Conservation (phyloP, 2,797 vertebrate genomes). For the Microcaecilia unicolor region DNA sequence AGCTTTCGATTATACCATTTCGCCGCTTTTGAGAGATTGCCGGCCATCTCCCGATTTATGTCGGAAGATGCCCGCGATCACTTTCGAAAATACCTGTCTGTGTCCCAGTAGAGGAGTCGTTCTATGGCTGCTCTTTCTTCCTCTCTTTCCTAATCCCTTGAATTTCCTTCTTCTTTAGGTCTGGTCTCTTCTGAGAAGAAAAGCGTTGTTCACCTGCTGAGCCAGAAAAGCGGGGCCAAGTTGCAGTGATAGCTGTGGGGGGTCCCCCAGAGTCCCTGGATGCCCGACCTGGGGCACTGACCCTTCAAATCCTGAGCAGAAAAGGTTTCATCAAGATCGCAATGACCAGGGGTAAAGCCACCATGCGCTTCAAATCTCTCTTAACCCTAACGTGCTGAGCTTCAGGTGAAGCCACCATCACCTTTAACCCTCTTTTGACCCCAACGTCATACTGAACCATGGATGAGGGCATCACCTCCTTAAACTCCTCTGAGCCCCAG, state of each 20-base stretch:
- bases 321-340: slow-evolving; percentile 70
- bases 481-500: no score
- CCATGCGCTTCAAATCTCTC: no score
- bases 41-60: no score
- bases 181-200: slow-evolving; percentile 65
- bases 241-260: slow-evolving; percentile 55
- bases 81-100: no score
- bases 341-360: slow-evolving; percentile 60
- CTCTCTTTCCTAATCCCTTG: not conserved
- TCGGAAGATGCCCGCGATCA: no score
- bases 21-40: no score
- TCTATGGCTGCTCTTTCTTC: accelerated
- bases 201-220: slow-evolving; percentile 49
- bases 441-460: no score
- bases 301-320: slow-evolving; percentile 47
- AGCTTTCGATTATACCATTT: no score
- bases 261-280: slow-evolving; percentile 63
- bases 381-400: no score
- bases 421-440: no score
- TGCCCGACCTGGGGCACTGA: slow-evolving; percentile 56
- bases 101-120: not conserved
- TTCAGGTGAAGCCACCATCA: no score
- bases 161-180: slow-evolving; percentile 19
- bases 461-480: no score
- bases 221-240: slow-evolving; percentile 50